A percentile compares a stretch with the other conserved stretches of the same genome.
Conservation (phyloP, 2,113 vertebrate species). For the Sander vitreus region DNA sequence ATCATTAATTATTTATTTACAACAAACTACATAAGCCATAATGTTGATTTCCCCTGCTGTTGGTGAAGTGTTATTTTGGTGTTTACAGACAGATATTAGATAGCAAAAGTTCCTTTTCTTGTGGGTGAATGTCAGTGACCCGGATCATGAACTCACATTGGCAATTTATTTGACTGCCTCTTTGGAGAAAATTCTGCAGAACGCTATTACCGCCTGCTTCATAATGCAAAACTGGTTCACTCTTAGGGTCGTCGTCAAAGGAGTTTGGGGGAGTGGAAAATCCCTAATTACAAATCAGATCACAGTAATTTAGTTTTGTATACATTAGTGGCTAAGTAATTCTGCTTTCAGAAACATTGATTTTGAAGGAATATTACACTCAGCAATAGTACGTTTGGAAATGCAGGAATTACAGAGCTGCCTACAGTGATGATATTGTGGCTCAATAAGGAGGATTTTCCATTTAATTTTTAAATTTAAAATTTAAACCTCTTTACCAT, state of each 20-base stretch:
- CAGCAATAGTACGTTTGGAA: neutral
- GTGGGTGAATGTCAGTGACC: slow-evolving; percentile 41
- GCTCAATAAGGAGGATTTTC: neutral
- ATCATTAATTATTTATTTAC: too few species aligned
- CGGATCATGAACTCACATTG: slow-evolving; percentile 33
- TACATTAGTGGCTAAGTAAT: neutral
- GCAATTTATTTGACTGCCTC: slow-evolving; percentile 33
- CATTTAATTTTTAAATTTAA: too few species aligned
- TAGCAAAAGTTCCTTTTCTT: slow-evolving; percentile 2
- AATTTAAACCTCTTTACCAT: neutral
- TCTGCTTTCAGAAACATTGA: slow-evolving; percentile 10
- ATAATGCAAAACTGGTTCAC: slow-evolving; percentile 31
- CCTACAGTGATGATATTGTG: neutral
- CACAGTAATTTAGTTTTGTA: slow-evolving; percentile 17
- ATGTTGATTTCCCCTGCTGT: too few species aligned
- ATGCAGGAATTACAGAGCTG: neutral
- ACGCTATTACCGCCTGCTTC: slow-evolving; percentile 34
- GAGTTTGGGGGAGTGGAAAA: slow-evolving; percentile 22
- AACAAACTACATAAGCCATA: too few species aligned
- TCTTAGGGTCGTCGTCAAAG: slow-evolving; percentile 14
- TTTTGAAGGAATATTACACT: slow-evolving; percentile 1
- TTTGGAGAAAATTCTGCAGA: slow-evolving; percentile 25
- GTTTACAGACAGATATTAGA: slow-evolving; percentile 29
- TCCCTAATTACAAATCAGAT: slow-evolving; percentile 28
- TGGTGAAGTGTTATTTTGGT: slow-evolving; percentile 36